These are phyloP conservation scores for Labroides dimidiatus DNA, from an alignment of 2,797 vertebrate species.

Conservation along the genomic window DNA sequence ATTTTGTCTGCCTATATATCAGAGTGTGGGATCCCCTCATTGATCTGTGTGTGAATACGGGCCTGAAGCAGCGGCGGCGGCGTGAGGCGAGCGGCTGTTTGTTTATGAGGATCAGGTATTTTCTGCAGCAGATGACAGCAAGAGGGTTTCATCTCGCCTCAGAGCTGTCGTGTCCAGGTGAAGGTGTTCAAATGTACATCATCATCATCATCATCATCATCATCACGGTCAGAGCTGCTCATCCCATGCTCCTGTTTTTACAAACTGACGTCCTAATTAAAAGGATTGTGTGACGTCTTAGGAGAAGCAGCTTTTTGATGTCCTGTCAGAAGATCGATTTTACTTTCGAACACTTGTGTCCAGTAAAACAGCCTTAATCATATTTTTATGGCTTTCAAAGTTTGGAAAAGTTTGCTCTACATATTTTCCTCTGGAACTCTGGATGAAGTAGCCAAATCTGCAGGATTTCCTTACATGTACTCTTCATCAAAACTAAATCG, in stretches of 20 bases:
- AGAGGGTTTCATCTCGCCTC: constrained; percentile 51
- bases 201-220: constrained; percentile 23
- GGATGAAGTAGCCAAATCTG: too few species aligned
- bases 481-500: too few species aligned
- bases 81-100: constrained; percentile 50
- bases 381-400: not conserved
- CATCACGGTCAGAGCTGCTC: too few species aligned
- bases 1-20: constrained; percentile 68
- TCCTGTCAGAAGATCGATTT: constrained; percentile 38
- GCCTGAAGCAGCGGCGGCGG: constrained; percentile 43
- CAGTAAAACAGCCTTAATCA: not conserved
- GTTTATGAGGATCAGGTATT: constrained; percentile 70
- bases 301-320: constrained; percentile 22
- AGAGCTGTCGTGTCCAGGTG: constrained; percentile 13
- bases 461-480: too few species aligned
- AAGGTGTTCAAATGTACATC: constrained; percentile 33
- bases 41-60: constrained; percentile 74
- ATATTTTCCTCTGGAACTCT: too few species aligned
- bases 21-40: constrained; percentile 71
- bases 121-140: constrained; percentile 62
- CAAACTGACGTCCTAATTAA: constrained; percentile 36
- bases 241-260: not conserved
- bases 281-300: constrained; percentile 45
- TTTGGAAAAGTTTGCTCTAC: not conserved
- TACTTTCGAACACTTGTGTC: not conserved